These are phyloP conservation scores for Raja brachyura DNA, from an alignment of 2,113 vertebrate genomes.

Conservation along the genomic window DNA sequence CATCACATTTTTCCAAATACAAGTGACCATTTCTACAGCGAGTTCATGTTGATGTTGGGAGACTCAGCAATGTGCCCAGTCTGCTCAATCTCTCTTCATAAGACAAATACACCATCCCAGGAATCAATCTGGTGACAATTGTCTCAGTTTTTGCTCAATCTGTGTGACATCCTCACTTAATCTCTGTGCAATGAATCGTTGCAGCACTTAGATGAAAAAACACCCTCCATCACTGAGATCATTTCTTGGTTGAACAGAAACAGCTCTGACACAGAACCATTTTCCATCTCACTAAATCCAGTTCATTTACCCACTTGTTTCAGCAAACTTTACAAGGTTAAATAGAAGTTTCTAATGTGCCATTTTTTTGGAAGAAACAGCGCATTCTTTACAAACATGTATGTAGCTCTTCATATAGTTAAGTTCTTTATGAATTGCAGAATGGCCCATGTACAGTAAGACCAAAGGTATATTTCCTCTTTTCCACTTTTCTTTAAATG, in stretches of 20 bases:
- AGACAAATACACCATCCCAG: too few relatives aligned
- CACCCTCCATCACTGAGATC: not conserved
- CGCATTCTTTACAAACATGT: not conserved
- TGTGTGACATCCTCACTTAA: not conserved
- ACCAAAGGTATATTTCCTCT: not conserved
- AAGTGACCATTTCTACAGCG: too few relatives aligned
- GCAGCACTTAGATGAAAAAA: not conserved
- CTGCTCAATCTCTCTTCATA: too few relatives aligned
- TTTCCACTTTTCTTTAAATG: not conserved
- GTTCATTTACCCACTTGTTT: constrained; percentile 7
- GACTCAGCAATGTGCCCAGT: too few relatives aligned
- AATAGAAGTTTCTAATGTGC: not conserved
- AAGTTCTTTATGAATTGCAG: not conserved
- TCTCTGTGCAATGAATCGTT: not conserved
- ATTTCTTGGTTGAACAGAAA: constrained; percentile 18
- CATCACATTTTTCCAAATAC: too few relatives aligned
- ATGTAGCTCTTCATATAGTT: not conserved
- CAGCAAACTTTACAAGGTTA: constrained; percentile 20
- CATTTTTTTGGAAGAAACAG: not conserved
- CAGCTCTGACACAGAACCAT: not conserved
- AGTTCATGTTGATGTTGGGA: too few relatives aligned
- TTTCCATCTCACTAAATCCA: constrained; percentile 25
- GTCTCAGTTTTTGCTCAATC: not conserved
- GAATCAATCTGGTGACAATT: not conserved
- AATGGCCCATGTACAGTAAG: not conserved